These are phyloP conservation scores for Spialia ferax DNA, from an alignment of 2,888 invertebrate species.

Conservation along the genomic window DNA sequence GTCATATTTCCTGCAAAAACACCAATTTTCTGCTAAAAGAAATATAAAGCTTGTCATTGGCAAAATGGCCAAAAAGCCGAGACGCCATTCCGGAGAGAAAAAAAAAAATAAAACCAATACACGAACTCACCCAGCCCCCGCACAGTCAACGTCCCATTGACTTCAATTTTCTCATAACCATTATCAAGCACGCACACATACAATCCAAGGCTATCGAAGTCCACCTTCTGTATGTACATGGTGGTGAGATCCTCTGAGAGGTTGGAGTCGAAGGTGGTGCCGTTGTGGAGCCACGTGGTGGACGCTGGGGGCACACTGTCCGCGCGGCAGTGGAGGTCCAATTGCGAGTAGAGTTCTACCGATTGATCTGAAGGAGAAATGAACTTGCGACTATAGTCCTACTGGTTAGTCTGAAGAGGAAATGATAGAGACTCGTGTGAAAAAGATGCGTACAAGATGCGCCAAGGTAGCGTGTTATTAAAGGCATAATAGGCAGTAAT, in stretches of 20 bases:
- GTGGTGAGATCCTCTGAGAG: slow-evolving; percentile 55
- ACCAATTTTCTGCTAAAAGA: no score
- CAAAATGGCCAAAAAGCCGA: no score
- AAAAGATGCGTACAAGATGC: not conserved
- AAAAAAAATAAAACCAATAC: not conserved
- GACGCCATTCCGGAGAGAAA: no score
- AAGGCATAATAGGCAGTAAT: not conserved
- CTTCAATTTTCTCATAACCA: slow-evolving; percentile 62
- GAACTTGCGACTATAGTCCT: slow-evolving; percentile 60
- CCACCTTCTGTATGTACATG: slow-evolving; percentile 60
- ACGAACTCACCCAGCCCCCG: slow-evolving; percentile 65
- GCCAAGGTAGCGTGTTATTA: no score
- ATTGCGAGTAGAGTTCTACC: slow-evolving; percentile 62
- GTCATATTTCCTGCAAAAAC: no score
- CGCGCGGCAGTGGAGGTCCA: slow-evolving; percentile 59
- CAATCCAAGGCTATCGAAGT: slow-evolving; percentile 71
- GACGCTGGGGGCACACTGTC: slow-evolving; percentile 59
- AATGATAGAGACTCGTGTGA: not conserved
- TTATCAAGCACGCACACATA: slow-evolving; percentile 85
- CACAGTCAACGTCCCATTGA: slow-evolving; percentile 62
- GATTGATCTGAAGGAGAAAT: slow-evolving; percentile 49
- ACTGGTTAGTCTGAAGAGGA: slow-evolving; percentile 52
- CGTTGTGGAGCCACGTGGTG: slow-evolving; percentile 69
- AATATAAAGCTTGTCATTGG: no score
- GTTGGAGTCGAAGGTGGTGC: slow-evolving; percentile 55